Conservation (phyloP, 2,888 invertebrate species). For the Drosophila kuntzei region DNA sequence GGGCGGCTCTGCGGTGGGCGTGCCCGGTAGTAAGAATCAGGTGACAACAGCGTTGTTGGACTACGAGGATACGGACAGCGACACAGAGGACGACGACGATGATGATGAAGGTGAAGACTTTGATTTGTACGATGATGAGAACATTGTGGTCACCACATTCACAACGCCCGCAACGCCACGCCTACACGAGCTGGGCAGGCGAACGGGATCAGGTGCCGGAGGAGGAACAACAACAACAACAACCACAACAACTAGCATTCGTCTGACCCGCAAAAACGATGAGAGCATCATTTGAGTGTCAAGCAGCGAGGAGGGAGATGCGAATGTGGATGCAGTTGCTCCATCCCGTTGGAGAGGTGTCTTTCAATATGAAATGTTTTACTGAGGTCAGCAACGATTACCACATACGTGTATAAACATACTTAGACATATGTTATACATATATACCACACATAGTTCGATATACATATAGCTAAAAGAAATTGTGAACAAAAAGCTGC, state of each 20-base stretch:
- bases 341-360: constrained; percentile 29
- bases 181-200: constrained; percentile 46
- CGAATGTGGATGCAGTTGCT: constrained; percentile 32
- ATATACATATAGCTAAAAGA: not conserved
- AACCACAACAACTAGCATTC: constrained; percentile 78
- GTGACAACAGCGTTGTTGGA: constrained; percentile 87
- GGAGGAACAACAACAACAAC: constrained; percentile 50
- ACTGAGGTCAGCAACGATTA: constrained; percentile 61
- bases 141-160: constrained; percentile 84
- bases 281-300: constrained; percentile 85
- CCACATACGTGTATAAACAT: constrained; percentile 5
- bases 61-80: constrained; percentile 85
- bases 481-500: constrained; percentile 24
- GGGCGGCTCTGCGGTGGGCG: constrained; percentile 51
- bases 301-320: constrained; percentile 35
- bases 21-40: constrained; percentile 86
- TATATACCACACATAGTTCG: constrained; percentile 4
- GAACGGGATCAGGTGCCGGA: constrained; percentile 26
- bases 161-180: constrained; percentile 67
- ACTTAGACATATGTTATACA: constrained; percentile 16
- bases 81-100: constrained; percentile 83
- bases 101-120: constrained; percentile 85
- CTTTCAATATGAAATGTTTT: constrained; percentile 81
- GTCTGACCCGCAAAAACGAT: constrained; percentile 82
- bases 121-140: constrained; percentile 85